Conservation (phyloP, 2,888 invertebrate species). For the Siphlonurus alternatus region DNA sequence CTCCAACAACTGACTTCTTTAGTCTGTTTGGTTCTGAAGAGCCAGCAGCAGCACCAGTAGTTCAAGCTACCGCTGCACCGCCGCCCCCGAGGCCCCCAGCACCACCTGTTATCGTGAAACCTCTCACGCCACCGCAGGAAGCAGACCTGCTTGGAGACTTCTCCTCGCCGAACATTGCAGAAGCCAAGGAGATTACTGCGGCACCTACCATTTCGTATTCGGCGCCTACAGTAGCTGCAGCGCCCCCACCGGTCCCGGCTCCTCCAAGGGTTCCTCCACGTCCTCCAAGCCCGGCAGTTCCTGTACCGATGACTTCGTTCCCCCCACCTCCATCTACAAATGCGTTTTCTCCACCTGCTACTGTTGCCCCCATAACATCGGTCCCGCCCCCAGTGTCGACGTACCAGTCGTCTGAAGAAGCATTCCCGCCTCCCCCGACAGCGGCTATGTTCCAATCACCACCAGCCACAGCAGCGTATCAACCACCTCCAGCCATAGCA, state of each 20-base stretch:
- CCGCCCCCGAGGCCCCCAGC: constrained; percentile 16
- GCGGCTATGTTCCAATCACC: not conserved
- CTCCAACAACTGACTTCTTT: constrained; percentile 19
- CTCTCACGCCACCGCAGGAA: constrained; percentile 5
- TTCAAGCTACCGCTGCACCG: constrained; percentile 10
- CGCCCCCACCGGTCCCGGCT: constrained; percentile 16
- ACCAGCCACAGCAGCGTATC: not conserved
- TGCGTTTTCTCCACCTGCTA: not conserved
- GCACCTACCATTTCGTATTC: too few relatives aligned
- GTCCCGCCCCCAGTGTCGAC: constrained; percentile 22
- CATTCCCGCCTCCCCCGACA: not conserved
- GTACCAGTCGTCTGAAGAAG: constrained; percentile 29
- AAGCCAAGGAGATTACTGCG: not conserved
- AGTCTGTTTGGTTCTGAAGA: constrained; percentile 16
- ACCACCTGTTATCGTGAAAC: constrained; percentile 15
- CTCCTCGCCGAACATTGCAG: not conserved
- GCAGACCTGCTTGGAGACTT: not conserved
- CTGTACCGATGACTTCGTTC: not conserved
- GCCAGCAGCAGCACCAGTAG: not conserved
- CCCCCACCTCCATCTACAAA: not conserved
- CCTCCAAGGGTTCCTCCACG: constrained; percentile 15
- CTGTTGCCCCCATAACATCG: constrained; percentile 9
- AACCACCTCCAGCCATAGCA: not conserved
- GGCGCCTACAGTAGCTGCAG: not conserved
- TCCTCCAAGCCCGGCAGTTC: not conserved